A percentile compares a stretch with the other conserved stretches of the same genome.
Evolutionary conservation across 2,113 vertebrate genomes (phyloP).

Genomic region (Phaethornis superciliosus): DNA sequence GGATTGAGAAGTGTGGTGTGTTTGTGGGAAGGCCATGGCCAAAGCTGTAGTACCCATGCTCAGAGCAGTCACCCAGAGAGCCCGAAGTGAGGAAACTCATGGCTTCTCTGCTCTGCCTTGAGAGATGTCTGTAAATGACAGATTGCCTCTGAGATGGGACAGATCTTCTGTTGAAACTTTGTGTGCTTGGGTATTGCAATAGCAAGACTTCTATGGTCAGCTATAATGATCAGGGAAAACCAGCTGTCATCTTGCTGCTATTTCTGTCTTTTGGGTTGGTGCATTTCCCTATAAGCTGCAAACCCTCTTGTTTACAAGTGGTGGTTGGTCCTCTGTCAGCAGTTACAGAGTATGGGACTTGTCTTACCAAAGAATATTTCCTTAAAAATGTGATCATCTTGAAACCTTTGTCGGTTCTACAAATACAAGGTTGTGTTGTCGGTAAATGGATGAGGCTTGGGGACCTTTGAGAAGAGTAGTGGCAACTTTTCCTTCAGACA

Average conservation of each 20-base stretch:
- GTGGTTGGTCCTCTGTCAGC: neutral
- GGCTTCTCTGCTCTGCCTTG: neutral
- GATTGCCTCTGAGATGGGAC: neutral
- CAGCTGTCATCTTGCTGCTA: neutral
- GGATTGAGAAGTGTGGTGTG: neutral
- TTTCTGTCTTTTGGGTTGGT: neutral
- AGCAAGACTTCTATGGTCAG: neutral
- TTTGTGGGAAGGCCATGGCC: neutral
- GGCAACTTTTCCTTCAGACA: neutral
- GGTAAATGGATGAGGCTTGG: neutral
- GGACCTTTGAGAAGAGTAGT: neutral
- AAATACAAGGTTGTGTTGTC: neutral
- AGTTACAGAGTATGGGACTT: neutral
- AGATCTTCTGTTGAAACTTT: neutral
- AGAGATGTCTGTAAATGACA: neutral
- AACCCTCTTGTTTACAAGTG: neutral
- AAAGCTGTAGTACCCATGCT: neutral
- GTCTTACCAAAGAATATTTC: neutral
- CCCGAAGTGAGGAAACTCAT: accelerated
- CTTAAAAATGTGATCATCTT: neutral
- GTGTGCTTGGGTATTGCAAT: neutral
- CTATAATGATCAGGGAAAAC: neutral
- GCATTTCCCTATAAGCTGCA: neutral
- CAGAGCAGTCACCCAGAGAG: neutral
- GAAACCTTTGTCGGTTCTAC: neutral